Conservation (phyloP, 2,888 invertebrate genomes). For the Drosophila koepferae region DNA sequence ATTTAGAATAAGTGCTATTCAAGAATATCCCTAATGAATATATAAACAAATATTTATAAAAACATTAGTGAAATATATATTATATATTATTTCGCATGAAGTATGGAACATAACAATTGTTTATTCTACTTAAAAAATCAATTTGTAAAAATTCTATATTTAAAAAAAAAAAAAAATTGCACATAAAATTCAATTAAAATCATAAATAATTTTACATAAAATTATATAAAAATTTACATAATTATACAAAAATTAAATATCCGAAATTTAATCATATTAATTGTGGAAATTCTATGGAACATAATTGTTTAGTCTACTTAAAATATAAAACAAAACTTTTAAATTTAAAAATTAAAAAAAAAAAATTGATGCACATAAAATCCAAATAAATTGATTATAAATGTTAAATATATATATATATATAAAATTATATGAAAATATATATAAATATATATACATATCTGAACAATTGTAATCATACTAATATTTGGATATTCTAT, state of each 20-base stretch:
- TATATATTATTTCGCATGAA: no score
- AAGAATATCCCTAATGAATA: background rate
- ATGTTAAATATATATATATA: background rate
- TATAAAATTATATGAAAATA: background rate
- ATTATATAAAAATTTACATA: background rate
- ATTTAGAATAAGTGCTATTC: background rate
- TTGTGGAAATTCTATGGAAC: no score
- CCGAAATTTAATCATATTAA: no score
- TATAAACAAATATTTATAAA: background rate
- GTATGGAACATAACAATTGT: background rate
- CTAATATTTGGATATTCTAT: background rate
- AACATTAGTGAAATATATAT: background rate
- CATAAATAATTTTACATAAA: background rate
- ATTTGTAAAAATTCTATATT: background rate
- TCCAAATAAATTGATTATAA: background rate
- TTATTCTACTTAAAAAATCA: slow-evolving; percentile 19
- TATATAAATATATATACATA: no score
- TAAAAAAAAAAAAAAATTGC: background rate
- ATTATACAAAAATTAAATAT: background rate
- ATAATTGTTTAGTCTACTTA: no score
- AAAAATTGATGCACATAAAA: background rate
- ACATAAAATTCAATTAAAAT: no score
- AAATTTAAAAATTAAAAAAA: no score
- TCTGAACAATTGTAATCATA: background rate
- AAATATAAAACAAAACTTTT: no score